Percentiles rank a stretch among this genome's conserved stretches.
Conservation (phyloP, 2,797 vertebrate species). For the Phyllotis vaccarum region DNA sequence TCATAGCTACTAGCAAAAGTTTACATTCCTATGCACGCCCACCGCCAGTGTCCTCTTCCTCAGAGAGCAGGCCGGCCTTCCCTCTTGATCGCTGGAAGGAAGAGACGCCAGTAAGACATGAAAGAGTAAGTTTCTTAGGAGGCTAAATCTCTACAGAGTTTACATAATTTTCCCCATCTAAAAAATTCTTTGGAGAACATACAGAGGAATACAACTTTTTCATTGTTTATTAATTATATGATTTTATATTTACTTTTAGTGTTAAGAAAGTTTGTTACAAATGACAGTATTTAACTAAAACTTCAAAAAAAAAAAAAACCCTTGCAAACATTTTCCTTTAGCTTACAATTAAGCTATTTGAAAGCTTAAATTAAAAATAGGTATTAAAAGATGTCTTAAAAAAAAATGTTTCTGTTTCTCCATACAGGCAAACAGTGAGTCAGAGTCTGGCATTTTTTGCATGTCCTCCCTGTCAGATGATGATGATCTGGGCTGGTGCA, state of each 20-base stretch:
- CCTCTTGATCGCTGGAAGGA: slow-evolving; percentile 94
- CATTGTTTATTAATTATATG: slow-evolving; percentile 7
- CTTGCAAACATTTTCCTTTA: slow-evolving; percentile 41
- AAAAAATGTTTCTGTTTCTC: slow-evolving; percentile 61
- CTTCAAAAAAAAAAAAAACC: not conserved
- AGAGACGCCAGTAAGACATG: slow-evolving; percentile 89
- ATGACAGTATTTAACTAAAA: slow-evolving; percentile 31
- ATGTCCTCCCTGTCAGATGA: slow-evolving; percentile 98
- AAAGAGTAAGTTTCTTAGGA: slow-evolving; percentile 87
- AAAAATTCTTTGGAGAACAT: slow-evolving; percentile 37
- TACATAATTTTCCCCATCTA: not conserved
- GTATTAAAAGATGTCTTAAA: slow-evolving; percentile 11
- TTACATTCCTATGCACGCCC: slow-evolving; percentile 99
- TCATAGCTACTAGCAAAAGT: slow-evolving; percentile 99
- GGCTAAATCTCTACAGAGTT: slow-evolving; percentile 35
- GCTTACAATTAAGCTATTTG: slow-evolving; percentile 49
- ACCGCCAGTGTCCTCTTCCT: slow-evolving; percentile 92
- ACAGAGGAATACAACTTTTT: slow-evolving; percentile 30
- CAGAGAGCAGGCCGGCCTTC: slow-evolving; percentile 91
- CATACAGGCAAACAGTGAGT: slow-evolving; percentile 95
- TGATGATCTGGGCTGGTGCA: slow-evolving; percentile 99
- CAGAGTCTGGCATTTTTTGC: slow-evolving; percentile 98
- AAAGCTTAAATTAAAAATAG: slow-evolving; percentile 1
- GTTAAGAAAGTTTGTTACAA: slow-evolving; percentile 28
- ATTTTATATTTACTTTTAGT: slow-evolving; percentile 7